phyloP scores from a whole-genome alignment of 2,113 vertebrate genomes.

The Motacilla alba region DNA sequence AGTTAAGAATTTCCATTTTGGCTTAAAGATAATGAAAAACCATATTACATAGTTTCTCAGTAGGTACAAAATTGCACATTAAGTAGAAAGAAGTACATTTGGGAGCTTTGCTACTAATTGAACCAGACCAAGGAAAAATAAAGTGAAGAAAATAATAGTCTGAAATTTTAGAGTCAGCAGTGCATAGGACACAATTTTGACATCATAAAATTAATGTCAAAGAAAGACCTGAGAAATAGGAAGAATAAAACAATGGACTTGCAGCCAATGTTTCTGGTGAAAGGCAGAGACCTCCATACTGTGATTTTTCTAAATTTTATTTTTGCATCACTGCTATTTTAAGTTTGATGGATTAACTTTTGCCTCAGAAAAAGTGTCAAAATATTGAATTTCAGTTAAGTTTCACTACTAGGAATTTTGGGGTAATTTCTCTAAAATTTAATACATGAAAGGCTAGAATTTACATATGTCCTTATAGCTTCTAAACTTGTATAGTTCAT shows the following conservation, averaged over 20 bases:
- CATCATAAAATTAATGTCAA: not conserved
- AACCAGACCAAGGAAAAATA: not conserved
- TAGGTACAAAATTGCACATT: not conserved
- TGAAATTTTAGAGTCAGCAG: not conserved
- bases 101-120: not conserved
- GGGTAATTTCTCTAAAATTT: not conserved
- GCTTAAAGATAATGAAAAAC: not conserved
- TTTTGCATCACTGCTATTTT: not conserved
- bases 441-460: not conserved
- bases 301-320: not conserved
- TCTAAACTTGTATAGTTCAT: not conserved
- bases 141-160: not conserved
- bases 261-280: not conserved
- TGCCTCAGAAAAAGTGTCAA: not conserved
- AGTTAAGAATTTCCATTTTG: not conserved
- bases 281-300: not conserved
- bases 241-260: not conserved
- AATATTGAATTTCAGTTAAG: not conserved
- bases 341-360: not conserved
- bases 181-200: not conserved
- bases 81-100: not conserved
- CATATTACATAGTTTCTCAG: fast-evolving
- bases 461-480: not conserved
- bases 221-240: not conserved
- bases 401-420: not conserved